A percentile compares a stretch with the other conserved stretches of the same genome.
Evolutionary conservation across 2,797 vertebrate genomes (phyloP).

Genomic region (Aotus griseimembra): DNA sequence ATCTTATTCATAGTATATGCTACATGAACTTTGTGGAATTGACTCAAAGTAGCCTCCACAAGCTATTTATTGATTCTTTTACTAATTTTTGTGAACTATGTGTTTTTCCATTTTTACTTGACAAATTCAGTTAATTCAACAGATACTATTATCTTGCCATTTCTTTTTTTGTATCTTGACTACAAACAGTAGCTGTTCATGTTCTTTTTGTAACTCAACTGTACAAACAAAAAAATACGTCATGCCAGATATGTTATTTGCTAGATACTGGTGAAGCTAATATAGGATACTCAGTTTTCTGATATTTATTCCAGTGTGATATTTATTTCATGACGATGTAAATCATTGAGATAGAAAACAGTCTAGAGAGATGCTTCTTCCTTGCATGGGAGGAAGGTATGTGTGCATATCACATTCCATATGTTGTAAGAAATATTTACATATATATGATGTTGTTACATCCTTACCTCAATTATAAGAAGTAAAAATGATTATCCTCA

Average conservation of each 20-base stretch:
- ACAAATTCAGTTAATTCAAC: not conserved
- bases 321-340: not conserved
- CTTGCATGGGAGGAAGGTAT: not conserved
- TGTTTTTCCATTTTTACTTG: conserved; percentile 2
- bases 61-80: not conserved
- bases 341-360: not conserved
- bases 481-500: not conserved
- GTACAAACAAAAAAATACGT: not conserved
- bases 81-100: not conserved
- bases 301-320: not conserved
- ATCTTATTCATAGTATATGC: not conserved
- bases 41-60: not conserved
- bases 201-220: not conserved
- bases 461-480: not conserved
- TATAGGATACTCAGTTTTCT: not conserved
- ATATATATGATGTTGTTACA: not conserved
- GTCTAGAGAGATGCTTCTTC: not conserved
- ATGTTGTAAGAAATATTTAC: not conserved
- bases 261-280: not conserved
- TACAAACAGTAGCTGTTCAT: not conserved
- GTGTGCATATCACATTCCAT: not conserved
- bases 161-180: not conserved
- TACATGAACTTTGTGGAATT: not conserved
- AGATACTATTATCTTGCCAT: not conserved
- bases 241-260: not conserved